These are phyloP conservation scores for Harpagifer antarcticus DNA, from an alignment of 2,797 vertebrate genomes.

Conservation along the genomic window DNA sequence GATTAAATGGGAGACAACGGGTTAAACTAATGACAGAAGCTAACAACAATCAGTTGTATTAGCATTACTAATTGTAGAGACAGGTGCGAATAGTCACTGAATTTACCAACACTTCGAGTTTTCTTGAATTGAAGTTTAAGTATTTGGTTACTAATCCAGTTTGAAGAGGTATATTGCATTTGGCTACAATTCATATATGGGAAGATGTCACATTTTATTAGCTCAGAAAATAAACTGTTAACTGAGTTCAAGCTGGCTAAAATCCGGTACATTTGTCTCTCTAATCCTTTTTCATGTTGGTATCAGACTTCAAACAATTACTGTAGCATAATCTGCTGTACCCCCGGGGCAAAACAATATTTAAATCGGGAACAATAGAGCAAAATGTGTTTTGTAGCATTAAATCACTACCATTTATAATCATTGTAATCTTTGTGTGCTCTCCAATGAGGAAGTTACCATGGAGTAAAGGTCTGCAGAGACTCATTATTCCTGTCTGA, in stretches of 20 bases:
- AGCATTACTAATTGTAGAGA: background rate
- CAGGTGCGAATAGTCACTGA: background rate
- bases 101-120: background rate
- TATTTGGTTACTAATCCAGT: too few species aligned
- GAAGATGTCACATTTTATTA: too few species aligned
- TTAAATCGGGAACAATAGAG: background rate
- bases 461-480: background rate
- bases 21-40: background rate
- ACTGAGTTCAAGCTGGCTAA: too few species aligned
- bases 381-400: background rate
- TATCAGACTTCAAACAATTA: background rate
- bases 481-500: background rate
- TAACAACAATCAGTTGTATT: background rate
- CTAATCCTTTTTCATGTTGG: too few species aligned
- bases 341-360: background rate
- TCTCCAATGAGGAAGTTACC: background rate
- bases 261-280: too few species aligned
- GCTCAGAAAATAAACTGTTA: too few species aligned
- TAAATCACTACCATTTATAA: background rate
- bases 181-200: too few species aligned
- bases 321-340: background rate
- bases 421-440: background rate
- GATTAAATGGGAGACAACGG: constrained; percentile 14
- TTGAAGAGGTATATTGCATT: too few species aligned
- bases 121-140: background rate